Percentiles rank a stretch among this genome's conserved stretches.
Conservation (phyloP, 2,113 vertebrate genomes). For the Addax nasomaculatus region DNA sequence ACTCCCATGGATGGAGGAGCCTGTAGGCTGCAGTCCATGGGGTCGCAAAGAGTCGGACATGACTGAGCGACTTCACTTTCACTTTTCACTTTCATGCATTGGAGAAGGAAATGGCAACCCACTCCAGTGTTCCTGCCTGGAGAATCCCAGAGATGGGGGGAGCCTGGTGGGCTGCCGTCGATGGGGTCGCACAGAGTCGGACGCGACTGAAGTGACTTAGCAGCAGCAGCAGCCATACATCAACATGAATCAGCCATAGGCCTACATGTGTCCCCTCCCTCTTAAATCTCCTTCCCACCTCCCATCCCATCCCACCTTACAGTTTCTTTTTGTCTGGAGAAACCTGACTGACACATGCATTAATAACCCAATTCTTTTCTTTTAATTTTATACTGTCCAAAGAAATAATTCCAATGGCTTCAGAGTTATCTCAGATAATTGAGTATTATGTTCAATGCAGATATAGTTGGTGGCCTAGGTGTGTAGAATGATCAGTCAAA, state of each 20-base stretch:
- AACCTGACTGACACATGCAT: not conserved
- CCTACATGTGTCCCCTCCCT: not conserved
- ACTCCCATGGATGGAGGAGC: too few relatives aligned
- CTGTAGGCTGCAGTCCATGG: too few relatives aligned
- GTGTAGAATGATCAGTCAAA: not conserved
- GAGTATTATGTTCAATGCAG: not conserved
- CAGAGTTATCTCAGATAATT: not conserved
- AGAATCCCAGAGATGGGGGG: too few relatives aligned
- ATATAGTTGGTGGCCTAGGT: not conserved
- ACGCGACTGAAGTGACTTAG: too few relatives aligned
- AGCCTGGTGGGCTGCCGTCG: too few relatives aligned
- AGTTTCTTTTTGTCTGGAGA: not conserved
- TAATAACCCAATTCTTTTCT: not conserved
- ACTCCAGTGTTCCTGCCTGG: too few relatives aligned
- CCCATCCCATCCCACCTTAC: not conserved
- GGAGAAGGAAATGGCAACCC: too few relatives aligned
- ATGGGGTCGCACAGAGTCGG: too few relatives aligned
- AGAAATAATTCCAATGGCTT: not conserved
- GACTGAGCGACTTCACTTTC: too few relatives aligned
- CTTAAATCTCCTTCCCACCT: not conserved
- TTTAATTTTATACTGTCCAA: conserved; percentile 6
- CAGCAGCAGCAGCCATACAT: too few relatives aligned
- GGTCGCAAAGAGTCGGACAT: too few relatives aligned
- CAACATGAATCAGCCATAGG: not conserved
- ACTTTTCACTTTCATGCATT: too few relatives aligned